Percentiles rank a stretch among this genome's conserved stretches.
Conservation (phyloP, 2,797 vertebrate species). For the Amphiprion clarkii region DNA sequence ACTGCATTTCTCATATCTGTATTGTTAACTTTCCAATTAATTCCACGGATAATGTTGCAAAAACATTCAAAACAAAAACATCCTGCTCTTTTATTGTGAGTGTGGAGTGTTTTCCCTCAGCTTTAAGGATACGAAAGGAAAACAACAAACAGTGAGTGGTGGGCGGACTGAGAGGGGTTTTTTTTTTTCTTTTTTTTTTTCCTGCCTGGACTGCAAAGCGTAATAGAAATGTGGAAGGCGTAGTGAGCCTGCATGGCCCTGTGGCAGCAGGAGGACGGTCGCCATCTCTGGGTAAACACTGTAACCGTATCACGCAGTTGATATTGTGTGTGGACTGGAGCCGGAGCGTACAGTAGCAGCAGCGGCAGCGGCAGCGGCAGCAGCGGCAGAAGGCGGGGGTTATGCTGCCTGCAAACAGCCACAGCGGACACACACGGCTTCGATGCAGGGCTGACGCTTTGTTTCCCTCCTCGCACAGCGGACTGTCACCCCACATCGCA, state of each 20-base stretch:
- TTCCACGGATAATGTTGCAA: too few species aligned
- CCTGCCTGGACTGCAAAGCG: slow-evolving; percentile 11
- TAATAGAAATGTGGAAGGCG: slow-evolving; percentile 40
- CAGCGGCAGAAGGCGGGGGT: slow-evolving; percentile 61
- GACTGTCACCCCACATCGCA: slow-evolving; percentile 30
- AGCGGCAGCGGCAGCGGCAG: slow-evolving; percentile 42
- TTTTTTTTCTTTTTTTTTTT: background rate
- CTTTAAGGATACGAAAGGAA: background rate
- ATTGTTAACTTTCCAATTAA: too few species aligned
- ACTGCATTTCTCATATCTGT: too few species aligned
- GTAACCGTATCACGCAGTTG: slow-evolving; percentile 68
- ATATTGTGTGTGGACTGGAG: slow-evolving; percentile 53
- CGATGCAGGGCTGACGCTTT: slow-evolving; percentile 69
- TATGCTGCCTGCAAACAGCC: slow-evolving; percentile 69
- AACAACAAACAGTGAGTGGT: slow-evolving; percentile 23
- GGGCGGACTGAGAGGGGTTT: slow-evolving; percentile 41
- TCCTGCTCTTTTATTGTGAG: background rate
- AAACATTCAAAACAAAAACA: background rate
- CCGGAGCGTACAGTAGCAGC: slow-evolving; percentile 58
- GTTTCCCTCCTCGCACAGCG: slow-evolving; percentile 67
- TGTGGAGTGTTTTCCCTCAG: background rate
- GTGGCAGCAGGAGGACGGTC: slow-evolving; percentile 71
- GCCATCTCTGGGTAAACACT: slow-evolving; percentile 78
- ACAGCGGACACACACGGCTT: slow-evolving; percentile 63
- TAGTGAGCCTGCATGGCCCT: slow-evolving; percentile 43